phyloP scores from a whole-genome alignment of 1,140 invertebrate genomes.

The Brachionus rubens region DNA sequence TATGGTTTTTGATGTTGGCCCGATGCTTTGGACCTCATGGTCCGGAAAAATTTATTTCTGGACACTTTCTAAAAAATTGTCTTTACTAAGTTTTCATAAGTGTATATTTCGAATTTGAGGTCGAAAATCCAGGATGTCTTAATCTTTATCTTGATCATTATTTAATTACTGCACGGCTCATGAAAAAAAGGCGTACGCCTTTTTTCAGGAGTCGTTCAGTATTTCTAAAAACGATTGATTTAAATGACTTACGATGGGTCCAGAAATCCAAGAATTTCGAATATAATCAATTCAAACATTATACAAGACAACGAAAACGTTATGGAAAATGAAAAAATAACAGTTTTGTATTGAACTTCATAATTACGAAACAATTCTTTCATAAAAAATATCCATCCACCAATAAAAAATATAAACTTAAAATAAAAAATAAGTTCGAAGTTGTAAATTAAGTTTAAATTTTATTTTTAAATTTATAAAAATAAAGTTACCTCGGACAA shows the following conservation, averaged over 20 bases:
- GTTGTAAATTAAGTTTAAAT: not conserved
- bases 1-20: too few relatives aligned
- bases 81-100: too few relatives aligned
- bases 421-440: constrained; percentile 48
- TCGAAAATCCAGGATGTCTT: too few relatives aligned
- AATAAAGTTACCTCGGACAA: constrained; percentile 52
- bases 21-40: too few relatives aligned
- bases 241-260: constrained; percentile 73
- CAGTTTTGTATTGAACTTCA: constrained; percentile 76
- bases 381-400: constrained; percentile 97
- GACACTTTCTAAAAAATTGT: too few relatives aligned
- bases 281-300: constrained; percentile 99
- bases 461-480: not conserved
- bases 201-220: too few relatives aligned
- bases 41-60: too few relatives aligned
- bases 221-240: too few relatives aligned
- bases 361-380: constrained; percentile 96
- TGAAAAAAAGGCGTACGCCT: too few relatives aligned
- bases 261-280: constrained; percentile 92
- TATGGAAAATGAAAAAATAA: constrained; percentile 91
- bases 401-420: constrained; percentile 86
- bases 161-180: too few relatives aligned
- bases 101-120: too few relatives aligned
- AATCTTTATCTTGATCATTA: too few relatives aligned
- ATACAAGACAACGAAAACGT: constrained; percentile 96